phyloP scores from a whole-genome alignment of 2,797 vertebrate genomes.

The Coluber constrictor region DNA sequence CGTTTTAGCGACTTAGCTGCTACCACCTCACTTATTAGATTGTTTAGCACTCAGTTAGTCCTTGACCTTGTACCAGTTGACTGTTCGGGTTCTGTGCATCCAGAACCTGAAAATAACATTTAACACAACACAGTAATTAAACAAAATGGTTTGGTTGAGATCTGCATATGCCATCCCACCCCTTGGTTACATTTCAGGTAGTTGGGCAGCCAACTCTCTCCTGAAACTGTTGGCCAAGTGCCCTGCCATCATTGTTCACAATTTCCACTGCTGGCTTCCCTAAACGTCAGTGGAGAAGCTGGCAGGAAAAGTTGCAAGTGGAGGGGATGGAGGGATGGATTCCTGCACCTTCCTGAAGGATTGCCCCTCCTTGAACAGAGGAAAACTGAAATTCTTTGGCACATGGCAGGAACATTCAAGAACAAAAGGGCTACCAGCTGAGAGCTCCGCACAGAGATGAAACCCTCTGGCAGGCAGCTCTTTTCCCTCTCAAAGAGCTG shows the following conservation, averaged over 20 bases:
- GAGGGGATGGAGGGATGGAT: neutral
- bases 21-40: neutral
- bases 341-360: neutral
- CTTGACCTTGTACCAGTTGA: neutral
- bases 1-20: neutral
- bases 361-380: neutral
- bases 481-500: neutral
- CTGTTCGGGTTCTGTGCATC: neutral
- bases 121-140: no score
- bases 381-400: neutral
- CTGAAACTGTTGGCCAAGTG: neutral
- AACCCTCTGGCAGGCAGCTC: neutral
- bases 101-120: no score
- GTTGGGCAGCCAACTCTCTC: neutral
- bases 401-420: neutral
- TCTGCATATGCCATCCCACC: no score
- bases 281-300: neutral
- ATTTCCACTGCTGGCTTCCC: neutral
- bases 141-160: no score
- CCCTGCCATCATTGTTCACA: neutral
- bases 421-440: neutral
- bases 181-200: neutral
- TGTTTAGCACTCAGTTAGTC: neutral
- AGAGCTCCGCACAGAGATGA: neutral
- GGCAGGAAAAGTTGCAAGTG: neutral